phyloP scores from a whole-genome alignment of 2,888 invertebrate species.

The Hirtodrosophila alboralis region DNA sequence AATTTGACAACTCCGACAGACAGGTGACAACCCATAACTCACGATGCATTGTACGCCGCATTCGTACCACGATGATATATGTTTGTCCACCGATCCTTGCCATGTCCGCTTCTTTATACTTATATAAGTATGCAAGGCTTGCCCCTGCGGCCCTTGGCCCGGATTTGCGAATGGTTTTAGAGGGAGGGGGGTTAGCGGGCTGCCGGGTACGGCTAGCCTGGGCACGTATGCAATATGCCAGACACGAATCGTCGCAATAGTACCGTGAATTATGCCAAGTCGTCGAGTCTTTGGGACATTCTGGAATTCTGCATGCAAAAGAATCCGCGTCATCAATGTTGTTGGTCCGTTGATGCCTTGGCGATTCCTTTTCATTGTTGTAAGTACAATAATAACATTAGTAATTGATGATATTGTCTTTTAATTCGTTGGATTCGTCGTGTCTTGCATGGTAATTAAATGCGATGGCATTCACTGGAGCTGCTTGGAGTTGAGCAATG shows the following conservation, averaged over 20 bases:
- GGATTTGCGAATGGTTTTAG: too few species aligned
- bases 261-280: conserved; percentile 56
- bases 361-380: conserved; percentile 66
- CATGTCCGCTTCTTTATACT: conserved; percentile 76
- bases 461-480: conserved; percentile 23
- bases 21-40: conserved; percentile 84
- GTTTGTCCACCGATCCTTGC: conserved; percentile 63
- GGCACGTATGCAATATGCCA: conserved; percentile 52
- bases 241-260: conserved; percentile 62
- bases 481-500: conserved; percentile 6
- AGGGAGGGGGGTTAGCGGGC: neutral
- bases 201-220: conserved; percentile 21
- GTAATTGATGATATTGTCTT: conserved; percentile 84
- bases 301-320: conserved; percentile 39
- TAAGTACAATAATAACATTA: conserved; percentile 79
- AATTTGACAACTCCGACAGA: conserved; percentile 84
- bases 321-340: conserved; percentile 37
- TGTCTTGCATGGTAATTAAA: conserved; percentile 67
- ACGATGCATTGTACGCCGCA: conserved; percentile 49
- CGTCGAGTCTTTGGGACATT: conserved; percentile 49
- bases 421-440: conserved; percentile 81
- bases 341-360: conserved; percentile 16
- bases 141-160: conserved; percentile 8
- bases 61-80: conserved; percentile 49
- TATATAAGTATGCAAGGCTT: conserved; percentile 59